These are phyloP conservation scores for Dilophus febrilis DNA, from an alignment of 2,888 invertebrate species.

Conservation along the genomic window DNA sequence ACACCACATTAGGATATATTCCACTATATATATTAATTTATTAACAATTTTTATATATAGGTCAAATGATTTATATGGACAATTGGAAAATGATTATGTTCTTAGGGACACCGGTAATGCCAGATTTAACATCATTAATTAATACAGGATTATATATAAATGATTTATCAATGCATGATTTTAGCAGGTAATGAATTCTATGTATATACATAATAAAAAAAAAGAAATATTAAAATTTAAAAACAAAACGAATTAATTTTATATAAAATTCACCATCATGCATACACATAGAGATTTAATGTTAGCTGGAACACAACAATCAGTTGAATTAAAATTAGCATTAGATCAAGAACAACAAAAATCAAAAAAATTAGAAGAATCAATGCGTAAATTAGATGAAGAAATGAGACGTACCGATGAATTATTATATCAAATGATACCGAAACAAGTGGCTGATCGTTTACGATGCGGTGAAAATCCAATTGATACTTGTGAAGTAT, in stretches of 20 bases:
- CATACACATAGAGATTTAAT: conserved; percentile 65
- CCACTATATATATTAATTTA: too few relatives aligned
- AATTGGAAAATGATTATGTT: conserved; percentile 98
- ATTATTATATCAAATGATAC: conserved; percentile 95
- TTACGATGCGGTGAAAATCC: conserved; percentile 87
- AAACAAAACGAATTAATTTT: too few relatives aligned
- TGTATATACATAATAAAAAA: background rate
- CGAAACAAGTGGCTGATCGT: conserved; percentile 90
- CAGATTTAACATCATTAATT: conserved; percentile 80
- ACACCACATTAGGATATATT: too few relatives aligned
- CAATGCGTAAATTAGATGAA: conserved; percentile 86
- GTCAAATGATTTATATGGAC: conserved; percentile 98
- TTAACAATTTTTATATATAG: too few relatives aligned
- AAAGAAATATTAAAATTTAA: background rate
- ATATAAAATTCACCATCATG: background rate
- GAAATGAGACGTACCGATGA: conserved; percentile 95
- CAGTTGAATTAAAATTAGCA: conserved; percentile 87
- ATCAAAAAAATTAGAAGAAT: conserved; percentile 88
- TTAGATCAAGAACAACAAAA: conserved; percentile 94
- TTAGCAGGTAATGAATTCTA: conserved; percentile 59
- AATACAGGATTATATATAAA: conserved; percentile 91
- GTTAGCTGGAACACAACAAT: conserved; percentile 92
- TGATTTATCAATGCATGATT: conserved; percentile 98
- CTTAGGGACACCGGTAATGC: conserved; percentile 90
- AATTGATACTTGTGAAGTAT: conserved; percentile 90